These are phyloP conservation scores for Pollenia labialis DNA, from an alignment of 2,888 invertebrate genomes.

Conservation along the genomic window DNA sequence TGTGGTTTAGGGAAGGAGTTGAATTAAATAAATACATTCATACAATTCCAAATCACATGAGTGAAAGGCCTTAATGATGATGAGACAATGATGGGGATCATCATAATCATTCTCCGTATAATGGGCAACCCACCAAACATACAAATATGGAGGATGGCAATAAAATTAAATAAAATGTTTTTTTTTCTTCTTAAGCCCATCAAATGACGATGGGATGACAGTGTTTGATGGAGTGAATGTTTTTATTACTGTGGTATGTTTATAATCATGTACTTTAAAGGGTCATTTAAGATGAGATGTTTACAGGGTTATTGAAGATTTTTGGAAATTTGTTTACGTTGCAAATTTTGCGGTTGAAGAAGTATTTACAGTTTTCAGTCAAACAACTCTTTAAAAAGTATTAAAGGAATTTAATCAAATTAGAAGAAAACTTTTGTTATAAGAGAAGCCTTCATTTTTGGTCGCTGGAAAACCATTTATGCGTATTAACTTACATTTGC, in stretches of 20 bases:
- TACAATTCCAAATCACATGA: slow-evolving; percentile 38
- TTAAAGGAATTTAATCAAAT: too few relatives aligned
- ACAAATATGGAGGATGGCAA: slow-evolving; percentile 48
- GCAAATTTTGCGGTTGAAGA: neutral
- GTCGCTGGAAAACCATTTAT: too few relatives aligned
- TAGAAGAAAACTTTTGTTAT: too few relatives aligned
- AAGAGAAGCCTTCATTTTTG: too few relatives aligned
- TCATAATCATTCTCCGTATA: slow-evolving; percentile 45
- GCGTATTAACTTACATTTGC: too few relatives aligned
- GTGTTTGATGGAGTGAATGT: slow-evolving; percentile 17
- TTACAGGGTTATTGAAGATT: neutral
- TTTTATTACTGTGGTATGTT: slow-evolving; percentile 23
- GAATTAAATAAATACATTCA: slow-evolving; percentile 25
- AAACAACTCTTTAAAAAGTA: too few relatives aligned
- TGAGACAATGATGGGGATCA: slow-evolving; percentile 44
- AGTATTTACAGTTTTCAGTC: too few relatives aligned
- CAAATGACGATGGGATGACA: slow-evolving; percentile 27
- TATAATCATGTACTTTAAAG: slow-evolving; percentile 31
- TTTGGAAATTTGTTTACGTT: slow-evolving; percentile 10
- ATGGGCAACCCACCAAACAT: neutral
- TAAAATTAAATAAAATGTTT: slow-evolving; percentile 57
- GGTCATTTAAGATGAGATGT: slow-evolving; percentile 29
- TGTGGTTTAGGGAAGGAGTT: slow-evolving; percentile 48
- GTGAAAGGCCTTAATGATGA: slow-evolving; percentile 55
- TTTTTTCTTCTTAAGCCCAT: slow-evolving; percentile 46